Base-by-base conservation (phyloP, 2,888 invertebrate genomes). In the Xestia c-nigrum region DNA sequence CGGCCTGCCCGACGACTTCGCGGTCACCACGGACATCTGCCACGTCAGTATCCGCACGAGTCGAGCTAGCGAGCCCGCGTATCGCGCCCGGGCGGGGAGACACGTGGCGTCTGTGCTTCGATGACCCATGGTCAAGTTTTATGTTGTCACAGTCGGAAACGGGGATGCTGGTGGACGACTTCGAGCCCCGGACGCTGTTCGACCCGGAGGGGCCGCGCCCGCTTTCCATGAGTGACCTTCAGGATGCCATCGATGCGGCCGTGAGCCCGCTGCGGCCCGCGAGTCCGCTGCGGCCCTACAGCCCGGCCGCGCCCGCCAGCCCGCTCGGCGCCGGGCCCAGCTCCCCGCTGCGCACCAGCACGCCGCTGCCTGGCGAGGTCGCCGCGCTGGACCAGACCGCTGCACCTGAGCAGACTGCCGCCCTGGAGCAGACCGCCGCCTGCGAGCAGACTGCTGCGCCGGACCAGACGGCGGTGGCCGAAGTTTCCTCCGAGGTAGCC, bases 1-100 rank as follows among this genome's bases (percentile, higher is more conserved):
- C 78, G 96, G 96, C 50, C 89, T 95, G 88, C 92, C 94, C 40
- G 75, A 89, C 31, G 96, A 97, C 92, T 96, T 93, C 91, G 92
- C 93, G 80, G 94, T 94, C 47, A 40, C 50, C 81, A 75, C 92
- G 43, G 93, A 94, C 93, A 87, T 94, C 12, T 88, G 94, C 83
- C 93, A 91, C 88, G 95, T 94, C 16, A 64, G 85, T 85, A 64
- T 55, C 19, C 12, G 24, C 7, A 5, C 61, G 38, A n/a, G 19
- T 3, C 77, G 31, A 21, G n/a, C 21, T 4, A 1, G 14, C 21
- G 3, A 47, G 24, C 12, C 24, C 40, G 55, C 16, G 21, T 4
- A 4, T 46, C 68, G 46, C 38, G 21, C 10, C 76, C 7, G 0
- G 50, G 6, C 50, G 1, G 52, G 7, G 21, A 52, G 43, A 16